Evolutionary conservation across 2,797 vertebrate species (phyloP), one percentile per base, ranked within the genome.

Genomic region (Nasua narica): DNA sequence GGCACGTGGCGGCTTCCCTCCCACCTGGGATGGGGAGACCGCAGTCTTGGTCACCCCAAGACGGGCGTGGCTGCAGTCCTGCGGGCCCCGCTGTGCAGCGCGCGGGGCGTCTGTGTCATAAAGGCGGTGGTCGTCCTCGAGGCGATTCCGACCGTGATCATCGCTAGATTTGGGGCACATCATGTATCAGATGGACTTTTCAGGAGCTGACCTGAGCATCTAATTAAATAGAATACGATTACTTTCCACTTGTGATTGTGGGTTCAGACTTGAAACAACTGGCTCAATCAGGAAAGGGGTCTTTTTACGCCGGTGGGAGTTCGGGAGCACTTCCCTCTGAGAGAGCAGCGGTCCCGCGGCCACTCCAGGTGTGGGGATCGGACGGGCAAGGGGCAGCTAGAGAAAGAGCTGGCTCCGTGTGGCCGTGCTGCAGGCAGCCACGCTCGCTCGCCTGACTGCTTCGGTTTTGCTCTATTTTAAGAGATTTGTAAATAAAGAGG

Each of bases 91-190:
- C 0, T 0, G 0, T 1, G n/a, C 2, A 0, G 25, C 13, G 23
- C 37, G 81, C 46, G 0, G 1, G 0, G 8, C 25, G 1, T 1
- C 0, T 0, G 9, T 1, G 9, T 14, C 15, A 0, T 13, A 4
- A 15, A 7, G 32, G 29, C 15, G n/a, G n/a, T 0, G 4, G 29
- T 14, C 15, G 54, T 43, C 0, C 2, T 3, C 4, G 52, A 56
- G 5, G 23, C 1, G 1, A 16, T 29, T 91, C n/a, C 18, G 2
- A 60, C 50, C 0, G 0, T 5, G 32, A 43, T 37, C 18, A 10
- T 29, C 10, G 1, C 19, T 43, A 11, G 46, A n/a, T 48, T 18
- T 14, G 27, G 69, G 85, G 27, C 5, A 1, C 50, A 2, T 23
- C 46, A 13, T 21, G 46, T 29, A 3, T 91, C n/a, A 19, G n/a